These are phyloP conservation scores for Iphiclides podalirius DNA, from an alignment of 2,888 invertebrate species.

Conservation along the genomic window DNA sequence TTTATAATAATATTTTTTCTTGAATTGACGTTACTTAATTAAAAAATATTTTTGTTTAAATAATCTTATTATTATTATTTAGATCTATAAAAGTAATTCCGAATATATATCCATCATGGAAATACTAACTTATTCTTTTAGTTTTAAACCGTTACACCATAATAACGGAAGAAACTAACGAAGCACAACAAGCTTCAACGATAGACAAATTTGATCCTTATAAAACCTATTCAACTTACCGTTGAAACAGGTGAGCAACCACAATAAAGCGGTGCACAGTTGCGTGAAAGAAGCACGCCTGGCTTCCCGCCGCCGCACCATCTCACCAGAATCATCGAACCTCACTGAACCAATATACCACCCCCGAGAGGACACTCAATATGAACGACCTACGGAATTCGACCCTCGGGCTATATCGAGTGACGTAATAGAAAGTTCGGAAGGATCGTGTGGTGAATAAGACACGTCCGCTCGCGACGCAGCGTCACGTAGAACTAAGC, in stretches of 20 bases:
- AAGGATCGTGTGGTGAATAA: slow-evolving; percentile 5
- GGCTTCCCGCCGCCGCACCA: slow-evolving; percentile 62
- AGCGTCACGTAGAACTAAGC: slow-evolving; percentile 56
- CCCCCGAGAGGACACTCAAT: slow-evolving; percentile 38
- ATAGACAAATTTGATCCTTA: slow-evolving; percentile 46
- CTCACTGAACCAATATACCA: slow-evolving; percentile 63
- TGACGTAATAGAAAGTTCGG: slow-evolving; percentile 70
- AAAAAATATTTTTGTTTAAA: too few relatives aligned
- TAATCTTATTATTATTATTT: too few relatives aligned
- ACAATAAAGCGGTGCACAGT: slow-evolving; percentile 57
- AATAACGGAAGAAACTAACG: too few relatives aligned
- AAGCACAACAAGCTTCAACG: background rate
- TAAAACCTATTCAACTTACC: slow-evolving; percentile 53
- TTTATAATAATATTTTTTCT: too few relatives aligned
- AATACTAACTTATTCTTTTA: too few relatives aligned
- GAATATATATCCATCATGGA: too few relatives aligned
- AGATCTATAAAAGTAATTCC: too few relatives aligned
- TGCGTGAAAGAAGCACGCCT: slow-evolving; percentile 57
- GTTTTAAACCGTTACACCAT: too few relatives aligned
- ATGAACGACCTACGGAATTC: slow-evolving; percentile 47
- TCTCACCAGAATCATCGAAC: slow-evolving; percentile 61
- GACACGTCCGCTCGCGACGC: slow-evolving; percentile 48
- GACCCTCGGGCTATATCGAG: slow-evolving; percentile 46
- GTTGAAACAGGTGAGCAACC: slow-evolving; percentile 67
- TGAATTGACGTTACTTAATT: too few relatives aligned